phyloP scores from a whole-genome alignment of 2,888 invertebrate species.

The Ochropacha duplaris region DNA sequence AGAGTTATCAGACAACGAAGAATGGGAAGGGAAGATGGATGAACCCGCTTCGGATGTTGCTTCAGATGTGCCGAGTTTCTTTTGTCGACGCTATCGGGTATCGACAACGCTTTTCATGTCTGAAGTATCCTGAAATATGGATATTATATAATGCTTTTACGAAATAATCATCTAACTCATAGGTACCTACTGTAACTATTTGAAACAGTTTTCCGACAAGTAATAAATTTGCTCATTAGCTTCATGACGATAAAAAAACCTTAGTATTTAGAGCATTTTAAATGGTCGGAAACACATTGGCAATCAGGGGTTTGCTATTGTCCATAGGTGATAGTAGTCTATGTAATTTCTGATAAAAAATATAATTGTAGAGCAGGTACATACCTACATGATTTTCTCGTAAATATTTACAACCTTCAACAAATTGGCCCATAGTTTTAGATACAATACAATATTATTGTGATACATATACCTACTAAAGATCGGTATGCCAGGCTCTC shows the following conservation, averaged over 20 bases:
- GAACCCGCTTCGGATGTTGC: constrained; percentile 27
- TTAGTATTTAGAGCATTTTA: too few relatives aligned
- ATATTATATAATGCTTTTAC: background rate
- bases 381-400: background rate
- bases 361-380: background rate
- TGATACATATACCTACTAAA: background rate
- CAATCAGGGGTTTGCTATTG: too few relatives aligned
- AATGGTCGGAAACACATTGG: too few relatives aligned
- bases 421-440: background rate
- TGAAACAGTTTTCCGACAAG: background rate
- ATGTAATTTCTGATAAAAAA: too few relatives aligned
- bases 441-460: background rate
- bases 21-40: constrained; percentile 36
- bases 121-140: constrained; percentile 13
- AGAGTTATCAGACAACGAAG: constrained; percentile 35
- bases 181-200: background rate
- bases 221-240: background rate
- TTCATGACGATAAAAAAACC: too few relatives aligned
- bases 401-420: background rate
- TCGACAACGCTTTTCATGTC: constrained; percentile 6
- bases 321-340: too few relatives aligned
- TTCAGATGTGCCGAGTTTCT: constrained; percentile 31
- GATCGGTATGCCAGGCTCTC: background rate
- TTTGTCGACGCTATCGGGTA: constrained; percentile 21
- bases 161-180: background rate